Evolutionary conservation across 2,113 vertebrate species (phyloP).

Genomic region (Piliocolobus tephrosceles): DNA sequence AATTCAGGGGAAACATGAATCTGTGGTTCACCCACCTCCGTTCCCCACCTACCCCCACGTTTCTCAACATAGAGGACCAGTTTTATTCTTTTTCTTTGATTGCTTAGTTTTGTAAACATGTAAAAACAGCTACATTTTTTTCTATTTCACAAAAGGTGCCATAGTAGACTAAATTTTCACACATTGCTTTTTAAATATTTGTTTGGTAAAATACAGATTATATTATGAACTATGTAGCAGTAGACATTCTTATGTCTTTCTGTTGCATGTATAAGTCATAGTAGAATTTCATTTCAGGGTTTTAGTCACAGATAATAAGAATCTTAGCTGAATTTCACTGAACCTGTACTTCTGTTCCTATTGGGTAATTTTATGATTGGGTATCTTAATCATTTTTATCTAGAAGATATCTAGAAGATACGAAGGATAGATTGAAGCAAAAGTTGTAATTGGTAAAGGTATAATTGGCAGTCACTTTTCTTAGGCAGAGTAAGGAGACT

Average conservation of each 20-base stretch:
- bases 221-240: neutral
- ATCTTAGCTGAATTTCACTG: neutral
- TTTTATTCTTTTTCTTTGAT: neutral
- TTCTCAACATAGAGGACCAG: neutral
- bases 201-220: neutral
- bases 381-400: neutral
- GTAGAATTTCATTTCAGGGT: neutral
- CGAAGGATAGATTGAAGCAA: neutral
- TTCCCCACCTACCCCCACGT: neutral
- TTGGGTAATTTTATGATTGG: neutral
- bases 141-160: neutral
- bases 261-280: neutral
- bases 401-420: neutral
- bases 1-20: neutral
- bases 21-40: neutral
- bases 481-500: neutral
- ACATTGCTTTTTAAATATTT: neutral
- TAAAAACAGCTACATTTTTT: conserved; percentile 3
- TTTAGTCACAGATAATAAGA: neutral
- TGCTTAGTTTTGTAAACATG: neutral
- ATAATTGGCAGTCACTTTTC: neutral
- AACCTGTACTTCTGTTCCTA: neutral
- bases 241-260: neutral
- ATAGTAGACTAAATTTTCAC: neutral
- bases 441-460: neutral